Evolutionary conservation across 2,113 vertebrate genomes (phyloP).

Genomic region (Otolemur garnettii): DNA sequence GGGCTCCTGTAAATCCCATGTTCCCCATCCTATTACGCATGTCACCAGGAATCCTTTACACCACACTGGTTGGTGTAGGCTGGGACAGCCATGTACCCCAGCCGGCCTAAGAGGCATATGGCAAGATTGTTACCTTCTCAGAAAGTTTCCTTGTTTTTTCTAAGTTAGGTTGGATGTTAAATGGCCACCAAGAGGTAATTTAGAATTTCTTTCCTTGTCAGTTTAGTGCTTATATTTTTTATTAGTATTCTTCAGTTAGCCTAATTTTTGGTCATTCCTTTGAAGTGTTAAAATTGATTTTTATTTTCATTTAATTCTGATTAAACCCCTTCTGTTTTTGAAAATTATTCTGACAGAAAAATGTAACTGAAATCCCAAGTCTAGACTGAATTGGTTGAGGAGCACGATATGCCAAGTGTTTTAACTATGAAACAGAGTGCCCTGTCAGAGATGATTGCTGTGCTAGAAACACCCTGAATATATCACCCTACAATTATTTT

Average conservation of each 20-base stretch:
- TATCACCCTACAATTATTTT: not conserved
- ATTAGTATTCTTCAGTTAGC: not conserved
- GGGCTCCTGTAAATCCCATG: not conserved
- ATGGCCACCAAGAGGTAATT: not conserved
- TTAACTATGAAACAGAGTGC: not conserved
- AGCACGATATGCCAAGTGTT: not conserved
- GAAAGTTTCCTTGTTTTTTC: not conserved
- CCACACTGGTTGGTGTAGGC: too few species aligned
- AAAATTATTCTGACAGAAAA: conserved; percentile 7
- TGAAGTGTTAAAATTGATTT: not conserved
- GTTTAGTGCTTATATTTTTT: not conserved
- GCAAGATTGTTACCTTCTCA: not conserved
- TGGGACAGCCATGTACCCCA: not conserved
- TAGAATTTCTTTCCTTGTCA: not conserved
- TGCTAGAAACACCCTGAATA: not conserved
- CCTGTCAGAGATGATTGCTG: not conserved
- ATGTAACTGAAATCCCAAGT: not conserved
- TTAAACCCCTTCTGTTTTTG: not conserved
- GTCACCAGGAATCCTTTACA: not conserved
- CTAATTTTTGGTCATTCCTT: not conserved
- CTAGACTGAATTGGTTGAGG: not conserved
- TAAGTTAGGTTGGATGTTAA: not conserved
- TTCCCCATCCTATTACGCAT: not conserved
- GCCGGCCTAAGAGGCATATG: not conserved
- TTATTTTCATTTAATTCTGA: conserved; percentile 18